A percentile compares a stretch with the other conserved stretches of the same genome.
Conservation (phyloP, 1,140 invertebrate species). For the Catajapyx aquilonaris region DNA sequence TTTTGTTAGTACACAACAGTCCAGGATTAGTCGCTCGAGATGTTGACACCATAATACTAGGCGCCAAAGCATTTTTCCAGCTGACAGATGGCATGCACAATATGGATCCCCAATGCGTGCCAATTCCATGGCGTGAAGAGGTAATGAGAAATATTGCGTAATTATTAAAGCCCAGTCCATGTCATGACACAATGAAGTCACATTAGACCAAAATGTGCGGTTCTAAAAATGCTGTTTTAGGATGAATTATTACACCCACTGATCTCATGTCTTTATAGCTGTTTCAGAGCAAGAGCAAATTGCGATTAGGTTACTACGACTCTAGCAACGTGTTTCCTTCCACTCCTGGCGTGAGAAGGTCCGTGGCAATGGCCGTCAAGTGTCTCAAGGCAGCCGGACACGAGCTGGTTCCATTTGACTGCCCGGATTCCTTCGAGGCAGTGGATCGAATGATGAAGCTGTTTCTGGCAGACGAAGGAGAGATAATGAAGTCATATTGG, state of each 20-base stretch:
- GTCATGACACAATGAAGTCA: no score
- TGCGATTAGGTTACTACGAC: conserved; percentile 15
- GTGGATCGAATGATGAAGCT: background rate
- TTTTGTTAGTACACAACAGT: conserved; percentile 8
- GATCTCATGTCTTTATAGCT: conserved; percentile 1
- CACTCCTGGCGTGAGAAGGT: conserved; percentile 13
- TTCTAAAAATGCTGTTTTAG: no score
- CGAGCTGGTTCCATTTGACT: conserved; percentile 6
- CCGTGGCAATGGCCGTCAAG: conserved; percentile 12
- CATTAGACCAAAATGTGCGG: no score
- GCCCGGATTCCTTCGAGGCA: background rate
- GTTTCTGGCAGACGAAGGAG: background rate
- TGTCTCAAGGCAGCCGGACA: conserved; percentile 12
- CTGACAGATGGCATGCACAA: background rate
- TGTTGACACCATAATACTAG: conserved; percentile 5
- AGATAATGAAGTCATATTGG: background rate
- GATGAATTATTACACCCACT: no score
- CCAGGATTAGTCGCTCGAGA: conserved; percentile 7
- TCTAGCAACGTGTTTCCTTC: conserved; percentile 13
- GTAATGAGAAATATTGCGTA: conserved; percentile 4
- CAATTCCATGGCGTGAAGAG: conserved; percentile 12
- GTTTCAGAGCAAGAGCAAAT: background rate
- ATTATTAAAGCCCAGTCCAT: no score
- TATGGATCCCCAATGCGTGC: conserved; percentile 8
- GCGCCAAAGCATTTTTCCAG: conserved; percentile 3